Percentiles rank a stretch among this genome's conserved stretches.
Evolutionary conservation across 2,113 vertebrate species (phyloP).

Genomic region (Peromyscus polionotus): DNA sequence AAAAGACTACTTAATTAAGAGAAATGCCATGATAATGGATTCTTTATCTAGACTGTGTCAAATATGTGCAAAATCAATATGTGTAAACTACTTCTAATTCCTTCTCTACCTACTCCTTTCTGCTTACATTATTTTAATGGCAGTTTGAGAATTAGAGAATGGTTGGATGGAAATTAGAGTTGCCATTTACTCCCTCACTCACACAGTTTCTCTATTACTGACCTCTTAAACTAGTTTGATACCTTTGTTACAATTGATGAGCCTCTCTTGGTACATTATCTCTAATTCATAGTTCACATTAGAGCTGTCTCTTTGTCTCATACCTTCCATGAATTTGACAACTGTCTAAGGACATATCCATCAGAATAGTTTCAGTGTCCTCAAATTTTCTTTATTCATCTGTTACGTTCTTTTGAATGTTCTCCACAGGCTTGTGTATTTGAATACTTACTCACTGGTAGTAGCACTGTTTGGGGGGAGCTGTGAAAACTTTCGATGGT

Average conservation of each 20-base stretch:
- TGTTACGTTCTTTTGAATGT: neutral
- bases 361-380: neutral
- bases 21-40: neutral
- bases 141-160: conserved; percentile 41
- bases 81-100: neutral
- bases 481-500: neutral
- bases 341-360: neutral
- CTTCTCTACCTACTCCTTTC: neutral
- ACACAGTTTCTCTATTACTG: neutral
- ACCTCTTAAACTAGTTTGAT: conserved; percentile 9
- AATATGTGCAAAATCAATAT: neutral
- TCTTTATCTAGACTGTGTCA: conserved; percentile 23
- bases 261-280: conserved; percentile 11
- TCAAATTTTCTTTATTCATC: neutral
- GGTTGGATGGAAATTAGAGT: conserved; percentile 25
- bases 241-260: neutral
- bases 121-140: conserved; percentile 20
- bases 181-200: neutral
- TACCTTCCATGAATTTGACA: conserved; percentile 27
- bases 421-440: neutral
- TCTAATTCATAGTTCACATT: conserved; percentile 12
- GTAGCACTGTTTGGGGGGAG: neutral
- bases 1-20: conserved; percentile 2
- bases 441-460: neutral
- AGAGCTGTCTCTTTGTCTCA: neutral